Evolutionary conservation across 2,113 vertebrate genomes (phyloP), one percentile per base, ranked within the genome.

Genomic region (Opisthocomus hoazin): DNA sequence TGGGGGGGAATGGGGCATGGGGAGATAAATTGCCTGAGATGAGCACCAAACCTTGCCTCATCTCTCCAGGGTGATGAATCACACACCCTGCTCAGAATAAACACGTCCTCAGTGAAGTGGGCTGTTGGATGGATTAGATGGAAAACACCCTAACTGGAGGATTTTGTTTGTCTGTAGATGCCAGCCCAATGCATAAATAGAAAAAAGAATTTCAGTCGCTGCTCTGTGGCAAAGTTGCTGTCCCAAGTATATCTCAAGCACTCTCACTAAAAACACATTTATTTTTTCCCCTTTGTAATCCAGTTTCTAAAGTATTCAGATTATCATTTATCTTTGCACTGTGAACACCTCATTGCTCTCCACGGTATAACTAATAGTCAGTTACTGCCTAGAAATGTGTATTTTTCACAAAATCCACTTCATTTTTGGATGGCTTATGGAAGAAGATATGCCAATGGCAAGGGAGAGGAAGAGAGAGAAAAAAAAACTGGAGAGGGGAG

Each of bases 31-130:
- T 92, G 91, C 54, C 58, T 86, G 92, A 97, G 90, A 96, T 94
- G 96, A 97, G 96, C 92, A 97, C 41, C 82, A 96, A 97, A 86
- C 30, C 76, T 91, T 81, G 79, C 87, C 90, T 97, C 96, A 93
- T 94, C 83, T 95, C 97, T 73, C 96, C 68, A 4, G 94, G 87
- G 95, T 21, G 75, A 90, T 97, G 97, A 98, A 84, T 97, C 97
- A 97, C 13, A 5, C 1, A 29, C 76, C 43, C 87, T 92, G 58
- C 87, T 90, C 84, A 94, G 96, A 95, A 95, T 87, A 95, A 97
- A 96, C 91, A 92, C 5, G 0, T 65, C 74, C 61, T 88, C 39
- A 51, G 48, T 20, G 74, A 85, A 95, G 56, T 58, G 39, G 56
- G 75, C 36, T 83, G 36, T 56, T 88, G 89, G 86, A 87, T 68